Base-by-base conservation (phyloP, 1,140 invertebrate genomes). In the Homarus americanus region DNA sequence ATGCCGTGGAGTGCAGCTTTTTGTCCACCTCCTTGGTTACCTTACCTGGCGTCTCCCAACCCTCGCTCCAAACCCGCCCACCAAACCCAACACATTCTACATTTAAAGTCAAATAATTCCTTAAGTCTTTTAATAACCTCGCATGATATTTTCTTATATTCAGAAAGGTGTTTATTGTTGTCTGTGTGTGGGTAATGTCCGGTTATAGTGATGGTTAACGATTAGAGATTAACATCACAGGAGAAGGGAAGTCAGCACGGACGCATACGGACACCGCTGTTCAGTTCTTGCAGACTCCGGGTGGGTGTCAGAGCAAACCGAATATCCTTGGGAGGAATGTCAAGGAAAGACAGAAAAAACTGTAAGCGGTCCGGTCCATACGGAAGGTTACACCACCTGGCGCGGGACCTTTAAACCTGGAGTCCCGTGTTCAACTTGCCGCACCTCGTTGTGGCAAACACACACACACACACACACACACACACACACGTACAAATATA, bases 241-340 rank as follows among this genome's bases (percentile, higher is more conserved):
- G 44, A 15, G 15, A 49, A 15, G 53, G 24, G 63, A 66, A 66
- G 63, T n/a, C 63, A 66, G 63, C 24, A 36, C 49, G 72, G 53
- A 72, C n/a, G 76, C 36, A 88, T 80, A n/a, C 86, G 86, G 86
- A 88, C 86, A 28, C 34, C n/a, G 49, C 24, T 34, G 86, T 66
- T 80, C 86, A 80, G 58, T 88, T 88, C 86, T 88, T 88, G 76
- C 78, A 69, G 76, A 44, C 76, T 80, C 34, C n/a, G 79, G 41
- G 87, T 82, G 87, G 79, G 87, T 82, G 66, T 90, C 69, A 58
- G 87, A n/a, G 69, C 87, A 82, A 90, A 90, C 79, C 66, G 87
- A 90, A 83, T 90, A 90, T 90, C 87, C 87, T 90, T 90, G 87
- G 49, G 40, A 90, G 87, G 87, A 90, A 90, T 90, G 87, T 90